Conservation (phyloP, 64 coral and sea anemone species). For the Stylophora pistillata region DNA sequence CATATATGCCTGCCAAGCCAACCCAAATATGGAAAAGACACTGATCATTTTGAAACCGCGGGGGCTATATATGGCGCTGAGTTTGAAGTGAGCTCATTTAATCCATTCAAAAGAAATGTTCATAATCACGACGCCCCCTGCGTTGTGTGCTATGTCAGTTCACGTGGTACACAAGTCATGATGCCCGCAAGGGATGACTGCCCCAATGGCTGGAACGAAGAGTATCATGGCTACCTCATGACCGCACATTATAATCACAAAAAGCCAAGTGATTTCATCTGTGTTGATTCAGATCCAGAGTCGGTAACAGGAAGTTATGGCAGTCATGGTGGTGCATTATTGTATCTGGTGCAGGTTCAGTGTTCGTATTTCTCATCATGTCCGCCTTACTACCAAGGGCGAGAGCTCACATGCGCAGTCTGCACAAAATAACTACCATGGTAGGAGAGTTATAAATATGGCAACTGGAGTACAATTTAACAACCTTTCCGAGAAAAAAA, state of each 20-base stretch:
- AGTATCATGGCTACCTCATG: constrained; percentile 44
- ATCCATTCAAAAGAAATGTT: constrained; percentile 5
- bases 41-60: not conserved
- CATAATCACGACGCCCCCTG: constrained; percentile 48
- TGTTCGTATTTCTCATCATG: constrained; percentile 30
- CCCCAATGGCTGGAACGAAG: constrained; percentile 25
- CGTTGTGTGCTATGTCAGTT: constrained; percentile 27
- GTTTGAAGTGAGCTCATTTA: constrained; percentile 24
- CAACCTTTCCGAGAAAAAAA: too few relatives aligned
- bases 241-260: not conserved
- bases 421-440: constrained; percentile 2
- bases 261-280: constrained; percentile 23
- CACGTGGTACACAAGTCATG: constrained; percentile 36
- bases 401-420: constrained; percentile 69
- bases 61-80: constrained; percentile 29
- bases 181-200: constrained; percentile 3
- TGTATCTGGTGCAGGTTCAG: constrained; percentile 27
- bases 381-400: constrained; percentile 17
- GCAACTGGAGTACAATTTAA: too few relatives aligned
- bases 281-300: constrained; percentile 46
- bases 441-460: not conserved
- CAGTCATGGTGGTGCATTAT: constrained; percentile 1
- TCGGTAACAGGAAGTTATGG: not conserved
- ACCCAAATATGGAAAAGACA: constrained; percentile 34
- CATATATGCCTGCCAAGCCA: constrained; percentile 3